Evolutionary conservation across 1,140 invertebrate species (phyloP), one percentile per base, ranked within the genome.

Genomic region (Drosophila lini): DNA sequence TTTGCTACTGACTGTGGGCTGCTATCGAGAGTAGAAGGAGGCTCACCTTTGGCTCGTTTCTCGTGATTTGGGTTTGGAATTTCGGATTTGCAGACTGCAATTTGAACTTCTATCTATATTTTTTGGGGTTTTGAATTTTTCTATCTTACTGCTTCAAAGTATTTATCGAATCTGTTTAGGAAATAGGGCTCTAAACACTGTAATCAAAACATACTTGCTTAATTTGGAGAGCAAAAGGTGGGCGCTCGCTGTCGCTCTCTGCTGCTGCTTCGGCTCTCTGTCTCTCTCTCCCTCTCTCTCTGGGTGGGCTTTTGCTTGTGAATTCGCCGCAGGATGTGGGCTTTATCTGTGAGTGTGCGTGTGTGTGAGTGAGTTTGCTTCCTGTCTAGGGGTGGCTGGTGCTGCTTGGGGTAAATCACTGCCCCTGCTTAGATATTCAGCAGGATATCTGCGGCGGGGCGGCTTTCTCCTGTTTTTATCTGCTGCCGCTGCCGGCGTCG

Each of bases 381-480:
- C 79, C 83, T 86, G 83, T 88, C 83, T 67, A 82, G 74, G 82
- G 82, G 80, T 89, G 84, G 78, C 62, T 85, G 73, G 36, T 74
- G 80, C 70, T 80, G 77, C 78, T 80, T 82, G 79, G 82, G 79
- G 82, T 48, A 71, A 50, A 44, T 55, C 62, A 74, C 67, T 73
- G 83, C 84, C 83, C 84, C 83, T 89, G 83, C 68, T 88, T 83
- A 88, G 83, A 88, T 83, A 88, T 74, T 88, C 83, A 89, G 83
- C 83, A 34, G 71, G 76, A 60, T 89, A 88, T 88, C 73, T 88
- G 44, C n/a, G 76, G 71, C 67, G 82, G 83, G 80, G 83, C 61
- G 36, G 42, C 48, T 74, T 47, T 74, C 62, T 75, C 69, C 69
- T 74, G 31, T 16, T 65, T 63, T 80, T 74, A 80, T 69, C 83